Evolutionary conservation across 1,140 invertebrate species (phyloP).

Genomic region (Drosophila nannoptera): DNA sequence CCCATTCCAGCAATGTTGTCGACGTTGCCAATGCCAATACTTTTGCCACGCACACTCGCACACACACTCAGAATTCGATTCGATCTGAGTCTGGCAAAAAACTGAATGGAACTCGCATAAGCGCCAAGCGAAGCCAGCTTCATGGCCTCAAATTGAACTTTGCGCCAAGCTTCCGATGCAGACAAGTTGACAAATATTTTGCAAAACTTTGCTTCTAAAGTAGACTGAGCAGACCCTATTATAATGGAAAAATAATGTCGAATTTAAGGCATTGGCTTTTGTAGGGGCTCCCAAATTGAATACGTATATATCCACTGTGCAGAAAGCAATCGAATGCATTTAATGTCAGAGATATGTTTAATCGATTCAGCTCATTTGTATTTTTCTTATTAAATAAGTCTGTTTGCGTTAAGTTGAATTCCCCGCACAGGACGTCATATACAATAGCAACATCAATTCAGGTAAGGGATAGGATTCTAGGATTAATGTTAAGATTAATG

Average conservation of each 20-base stretch:
- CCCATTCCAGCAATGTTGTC: constrained; percentile 47
- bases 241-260: not conserved
- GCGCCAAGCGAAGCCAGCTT: constrained; percentile 40
- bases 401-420: too few species aligned
- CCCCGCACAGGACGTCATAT: not conserved
- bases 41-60: not conserved
- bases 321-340: not conserved
- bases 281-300: too few species aligned
- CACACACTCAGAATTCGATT: not conserved
- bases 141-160: constrained; percentile 50
- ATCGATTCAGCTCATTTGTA: not conserved
- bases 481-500: too few species aligned
- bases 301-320: too few species aligned
- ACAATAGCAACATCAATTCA: not conserved
- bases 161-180: constrained; percentile 42
- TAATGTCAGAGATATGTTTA: not conserved
- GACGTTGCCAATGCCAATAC: constrained; percentile 24
- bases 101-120: constrained; percentile 34
- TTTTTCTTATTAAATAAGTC: too few species aligned
- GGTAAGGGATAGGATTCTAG: too few species aligned
- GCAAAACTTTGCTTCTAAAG: constrained; percentile 25
- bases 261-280: not conserved
- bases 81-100: constrained; percentile 2
- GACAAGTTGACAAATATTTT: constrained; percentile 57
- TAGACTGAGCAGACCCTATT: constrained; percentile 5